Percentiles rank a stretch among this genome's conserved stretches.
Conservation (phyloP, 2,888 invertebrate species). For the Melikaiella ostensackeni region DNA sequence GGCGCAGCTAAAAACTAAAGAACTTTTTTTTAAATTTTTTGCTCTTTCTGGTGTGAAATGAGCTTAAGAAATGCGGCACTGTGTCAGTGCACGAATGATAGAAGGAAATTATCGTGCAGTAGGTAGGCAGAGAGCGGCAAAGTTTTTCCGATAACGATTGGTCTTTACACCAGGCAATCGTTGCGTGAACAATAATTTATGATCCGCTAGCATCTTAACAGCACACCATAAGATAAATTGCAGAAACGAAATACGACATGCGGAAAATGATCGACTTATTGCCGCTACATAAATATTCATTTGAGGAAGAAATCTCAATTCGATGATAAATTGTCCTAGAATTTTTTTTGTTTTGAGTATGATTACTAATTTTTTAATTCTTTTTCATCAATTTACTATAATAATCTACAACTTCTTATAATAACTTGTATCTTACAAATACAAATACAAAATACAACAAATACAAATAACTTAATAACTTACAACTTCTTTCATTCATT, state of each 20-base stretch:
- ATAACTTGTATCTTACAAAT: too few species aligned
- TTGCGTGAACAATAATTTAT: slow-evolving; percentile 14
- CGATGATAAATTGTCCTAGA: too few species aligned
- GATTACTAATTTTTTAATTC: too few species aligned
- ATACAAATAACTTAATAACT: too few species aligned
- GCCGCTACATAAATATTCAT: background rate
- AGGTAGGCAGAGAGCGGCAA: background rate
- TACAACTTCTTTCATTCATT: too few species aligned
- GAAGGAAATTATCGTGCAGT: too few species aligned
- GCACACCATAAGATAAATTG: slow-evolving; percentile 24
- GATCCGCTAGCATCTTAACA: background rate
- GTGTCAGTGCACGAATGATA: too few species aligned
- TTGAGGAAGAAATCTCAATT: background rate
- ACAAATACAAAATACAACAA: too few species aligned
- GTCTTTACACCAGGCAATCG: slow-evolving; percentile 23
- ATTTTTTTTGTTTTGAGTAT: too few species aligned
- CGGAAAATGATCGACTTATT: background rate
- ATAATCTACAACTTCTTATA: too few species aligned
- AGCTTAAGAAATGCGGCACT: background rate
- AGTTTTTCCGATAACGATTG: slow-evolving; percentile 23
- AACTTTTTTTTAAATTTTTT: background rate
- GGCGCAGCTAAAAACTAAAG: too few species aligned
- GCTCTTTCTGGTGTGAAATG: background rate
- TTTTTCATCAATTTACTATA: too few species aligned
- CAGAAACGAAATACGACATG: background rate